Conservation (phyloP, 1,140 invertebrate genomes). For the Caerostris extrusa region DNA sequence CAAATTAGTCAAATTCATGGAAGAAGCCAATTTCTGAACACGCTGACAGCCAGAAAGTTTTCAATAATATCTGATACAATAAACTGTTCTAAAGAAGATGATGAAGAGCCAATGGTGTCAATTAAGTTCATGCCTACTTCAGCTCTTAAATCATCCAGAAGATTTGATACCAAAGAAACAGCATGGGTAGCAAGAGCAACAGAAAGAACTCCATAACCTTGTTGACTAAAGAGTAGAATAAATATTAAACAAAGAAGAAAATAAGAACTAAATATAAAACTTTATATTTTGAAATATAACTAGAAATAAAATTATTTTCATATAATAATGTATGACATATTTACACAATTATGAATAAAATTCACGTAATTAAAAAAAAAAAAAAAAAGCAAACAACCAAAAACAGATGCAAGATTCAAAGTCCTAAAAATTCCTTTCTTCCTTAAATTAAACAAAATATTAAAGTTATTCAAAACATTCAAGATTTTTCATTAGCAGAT, state of each 20-base stretch:
- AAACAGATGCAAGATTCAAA: no score
- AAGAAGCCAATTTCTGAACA: constrained; percentile 85
- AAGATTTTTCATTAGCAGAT: no score
- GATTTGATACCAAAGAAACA: constrained; percentile 85
- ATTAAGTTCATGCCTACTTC: constrained; percentile 80
- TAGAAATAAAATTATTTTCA: no score
- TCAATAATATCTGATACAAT: constrained; percentile 79
- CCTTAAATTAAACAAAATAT: no score
- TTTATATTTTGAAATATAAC: neutral
- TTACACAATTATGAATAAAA: no score
- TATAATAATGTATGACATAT: neutral
- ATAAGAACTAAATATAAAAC: neutral
- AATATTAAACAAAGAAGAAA: neutral
- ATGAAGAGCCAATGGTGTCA: constrained; percentile 40
- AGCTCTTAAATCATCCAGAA: constrained; percentile 87
- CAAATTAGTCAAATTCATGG: constrained; percentile 88
- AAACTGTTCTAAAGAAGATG: constrained; percentile 52
- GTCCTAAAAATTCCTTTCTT: no score
- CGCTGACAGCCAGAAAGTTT: constrained; percentile 86
- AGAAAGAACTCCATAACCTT: constrained; percentile 86
- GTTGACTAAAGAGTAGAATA: constrained; percentile 67
- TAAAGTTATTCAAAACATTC: no score
- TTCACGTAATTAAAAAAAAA: no score
- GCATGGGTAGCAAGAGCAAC: constrained; percentile 90
- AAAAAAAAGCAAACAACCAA: no score